Evolutionary conservation across 2,888 invertebrate genomes (phyloP).

Genomic region (Euproctis similis): DNA sequence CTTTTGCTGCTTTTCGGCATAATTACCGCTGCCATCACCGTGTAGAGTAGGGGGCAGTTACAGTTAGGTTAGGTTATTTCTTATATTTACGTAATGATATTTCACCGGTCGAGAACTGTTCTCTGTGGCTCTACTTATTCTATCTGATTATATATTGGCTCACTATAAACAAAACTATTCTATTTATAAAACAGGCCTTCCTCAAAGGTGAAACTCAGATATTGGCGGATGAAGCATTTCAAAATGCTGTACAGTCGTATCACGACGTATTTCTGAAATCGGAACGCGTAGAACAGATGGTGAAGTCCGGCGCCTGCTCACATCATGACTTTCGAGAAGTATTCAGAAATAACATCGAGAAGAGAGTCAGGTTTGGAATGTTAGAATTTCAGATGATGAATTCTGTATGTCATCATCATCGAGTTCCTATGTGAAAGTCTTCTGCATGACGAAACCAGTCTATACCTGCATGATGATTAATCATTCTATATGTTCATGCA

Average conservation of each 20-base stretch:
- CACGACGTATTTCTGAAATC: conserved; percentile 97
- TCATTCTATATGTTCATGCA: background rate
- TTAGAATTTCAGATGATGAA: conserved; percentile 12
- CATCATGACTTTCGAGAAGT: conserved; percentile 99
- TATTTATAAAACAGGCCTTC: conserved; percentile 88
- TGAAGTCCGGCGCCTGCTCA: conserved; percentile 97
- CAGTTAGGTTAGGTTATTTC: too few species aligned
- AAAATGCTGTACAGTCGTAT: conserved; percentile 97
- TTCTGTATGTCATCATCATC: conserved; percentile 7
- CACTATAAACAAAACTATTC: too few species aligned
- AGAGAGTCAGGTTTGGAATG: conserved; percentile 87
- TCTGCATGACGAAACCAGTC: conserved; percentile 2
- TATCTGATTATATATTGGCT: background rate
- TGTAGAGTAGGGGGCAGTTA: too few species aligned
- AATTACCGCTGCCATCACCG: too few species aligned
- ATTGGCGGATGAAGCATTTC: conserved; percentile 98
- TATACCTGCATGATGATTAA: conserved; percentile 1
- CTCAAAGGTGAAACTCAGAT: conserved; percentile 99
- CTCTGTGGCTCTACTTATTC: too few species aligned
- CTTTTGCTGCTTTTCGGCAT: too few species aligned
- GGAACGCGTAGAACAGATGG: conserved; percentile 97
- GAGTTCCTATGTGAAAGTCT: conserved; percentile 2
- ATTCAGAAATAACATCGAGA: conserved; percentile 95
- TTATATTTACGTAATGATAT: too few species aligned
- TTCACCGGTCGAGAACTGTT: too few species aligned